Conservation (phyloP, 2,888 invertebrate genomes). For the Bursaphelenchus okinawaensis region DNA sequence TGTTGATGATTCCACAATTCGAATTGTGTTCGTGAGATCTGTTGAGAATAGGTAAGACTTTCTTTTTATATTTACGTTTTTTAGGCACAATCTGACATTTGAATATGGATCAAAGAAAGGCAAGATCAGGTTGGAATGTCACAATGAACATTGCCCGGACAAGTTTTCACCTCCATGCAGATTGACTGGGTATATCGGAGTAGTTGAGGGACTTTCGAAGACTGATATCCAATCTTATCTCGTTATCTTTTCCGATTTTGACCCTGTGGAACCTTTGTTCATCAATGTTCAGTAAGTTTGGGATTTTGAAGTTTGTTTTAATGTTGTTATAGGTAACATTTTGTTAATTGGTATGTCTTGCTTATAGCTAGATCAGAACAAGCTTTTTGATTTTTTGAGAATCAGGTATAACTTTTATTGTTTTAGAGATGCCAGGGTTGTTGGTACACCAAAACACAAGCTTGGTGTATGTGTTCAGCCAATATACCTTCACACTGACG, state of each 20-base stretch:
- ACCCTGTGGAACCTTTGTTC: conserved; percentile 3
- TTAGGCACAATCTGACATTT: conserved; percentile 5
- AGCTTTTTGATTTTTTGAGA: too few relatives aligned
- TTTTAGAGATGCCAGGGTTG: conserved; percentile 8
- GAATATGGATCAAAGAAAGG: conserved; percentile 12
- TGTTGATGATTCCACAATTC: conserved; percentile 10
- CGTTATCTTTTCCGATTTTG: conserved; percentile 1
- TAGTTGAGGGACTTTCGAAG: conserved; percentile 17
- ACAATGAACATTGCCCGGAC: conserved; percentile 18
- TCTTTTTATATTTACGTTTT: background rate
- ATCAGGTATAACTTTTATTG: background rate
- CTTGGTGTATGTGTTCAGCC: conserved; percentile 12
- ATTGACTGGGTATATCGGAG: conserved; percentile 17
- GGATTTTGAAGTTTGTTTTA: background rate
- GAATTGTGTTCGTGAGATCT: conserved; percentile 11
- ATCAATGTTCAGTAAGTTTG: conserved; percentile 8
- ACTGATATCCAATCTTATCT: conserved; percentile 4
- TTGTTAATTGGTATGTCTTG: too few relatives aligned
- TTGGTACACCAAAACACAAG: background rate
- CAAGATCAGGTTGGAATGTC: conserved; percentile 14
- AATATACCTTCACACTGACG: conserved; percentile 16
- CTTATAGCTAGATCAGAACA: too few relatives aligned
- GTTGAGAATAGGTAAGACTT: conserved; percentile 12
- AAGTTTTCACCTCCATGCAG: conserved; percentile 22
- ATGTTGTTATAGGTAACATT: too few relatives aligned